A percentile compares a stretch with the other conserved stretches of the same genome.
Evolutionary conservation across 2,888 invertebrate species (phyloP).

Genomic region (Argyresthia goedartella): DNA sequence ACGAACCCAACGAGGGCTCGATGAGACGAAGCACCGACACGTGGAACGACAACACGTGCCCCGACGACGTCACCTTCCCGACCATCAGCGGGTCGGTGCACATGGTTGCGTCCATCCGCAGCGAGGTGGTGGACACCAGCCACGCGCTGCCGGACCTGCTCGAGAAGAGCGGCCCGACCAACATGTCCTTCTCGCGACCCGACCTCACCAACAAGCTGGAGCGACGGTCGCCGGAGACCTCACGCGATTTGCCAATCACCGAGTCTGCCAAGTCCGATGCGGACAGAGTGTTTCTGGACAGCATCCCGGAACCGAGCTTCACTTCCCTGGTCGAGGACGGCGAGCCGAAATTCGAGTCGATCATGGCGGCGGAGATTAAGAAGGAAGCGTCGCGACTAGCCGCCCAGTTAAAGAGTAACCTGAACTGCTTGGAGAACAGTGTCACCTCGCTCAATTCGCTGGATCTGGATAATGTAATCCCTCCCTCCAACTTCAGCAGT

Average conservation of each 20-base stretch:
- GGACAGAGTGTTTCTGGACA: slow-evolving; percentile 28
- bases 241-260: slow-evolving; percentile 19
- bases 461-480: slow-evolving; percentile 81
- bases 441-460: slow-evolving; percentile 72
- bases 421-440: slow-evolving; percentile 67
- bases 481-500: slow-evolving; percentile 83
- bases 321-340: slow-evolving; percentile 60
- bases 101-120: slow-evolving; percentile 76
- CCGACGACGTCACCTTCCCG: slow-evolving; percentile 85
- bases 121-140: slow-evolving; percentile 60
- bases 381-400: slow-evolving; percentile 80
- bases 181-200: slow-evolving; percentile 34
- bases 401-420: slow-evolving; percentile 41
- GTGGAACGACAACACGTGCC: slow-evolving; percentile 86
- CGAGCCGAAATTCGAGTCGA: slow-evolving; percentile 66
- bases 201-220: slow-evolving; percentile 51
- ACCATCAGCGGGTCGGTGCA: slow-evolving; percentile 84
- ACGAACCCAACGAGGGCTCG: slow-evolving; percentile 17
- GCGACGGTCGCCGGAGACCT: slow-evolving; percentile 15
- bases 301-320: slow-evolving; percentile 41
- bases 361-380: slow-evolving; percentile 81
- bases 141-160: slow-evolving; percentile 48
- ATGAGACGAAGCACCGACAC: slow-evolving; percentile 67
- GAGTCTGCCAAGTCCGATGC: slow-evolving; percentile 16
- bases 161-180: slow-evolving; percentile 41